Percentiles rank a stretch among this genome's conserved stretches.
These are phyloP conservation scores for Pseudoatta argentina DNA, from an alignment of 1,140 invertebrate species.

Conservation along the genomic window DNA sequence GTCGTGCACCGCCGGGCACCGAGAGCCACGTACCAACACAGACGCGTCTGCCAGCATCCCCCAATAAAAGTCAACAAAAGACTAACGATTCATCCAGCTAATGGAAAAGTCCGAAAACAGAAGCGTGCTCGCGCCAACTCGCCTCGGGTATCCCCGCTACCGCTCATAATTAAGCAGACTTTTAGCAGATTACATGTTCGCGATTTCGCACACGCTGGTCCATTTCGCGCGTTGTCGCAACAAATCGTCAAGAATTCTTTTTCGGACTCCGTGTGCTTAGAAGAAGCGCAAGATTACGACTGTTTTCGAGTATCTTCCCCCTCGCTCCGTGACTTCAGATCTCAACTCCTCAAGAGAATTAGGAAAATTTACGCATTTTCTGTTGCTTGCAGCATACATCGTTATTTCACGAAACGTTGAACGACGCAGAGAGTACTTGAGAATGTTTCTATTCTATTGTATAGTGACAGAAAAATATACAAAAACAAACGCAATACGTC, in stretches of 20 bases:
- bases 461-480: neutral
- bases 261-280: neutral
- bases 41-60: slow-evolving; percentile 74
- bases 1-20: slow-evolving; percentile 6
- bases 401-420: slow-evolving; percentile 44
- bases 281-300: slow-evolving; percentile 43
- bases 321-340: neutral
- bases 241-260: slow-evolving; percentile 59
- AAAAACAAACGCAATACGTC: slow-evolving; percentile 49
- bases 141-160: slow-evolving; percentile 71
- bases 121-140: slow-evolving; percentile 78
- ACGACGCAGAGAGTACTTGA: slow-evolving; percentile 1
- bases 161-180: slow-evolving; percentile 86
- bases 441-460: neutral
- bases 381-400: neutral
- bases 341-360: neutral
- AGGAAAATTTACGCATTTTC: slow-evolving; percentile 25
- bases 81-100: slow-evolving; percentile 87
- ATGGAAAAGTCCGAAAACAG: slow-evolving; percentile 87
- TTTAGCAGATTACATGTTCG: slow-evolving; percentile 85
- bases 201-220: slow-evolving; percentile 65
- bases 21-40: slow-evolving; percentile 64
- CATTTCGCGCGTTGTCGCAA: slow-evolving; percentile 58
- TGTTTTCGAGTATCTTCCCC: slow-evolving; percentile 23
- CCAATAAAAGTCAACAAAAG: slow-evolving; percentile 87